These are phyloP conservation scores for Bombus haemorrhoidalis DNA, from an alignment of 1,140 invertebrate species.

Conservation along the genomic window DNA sequence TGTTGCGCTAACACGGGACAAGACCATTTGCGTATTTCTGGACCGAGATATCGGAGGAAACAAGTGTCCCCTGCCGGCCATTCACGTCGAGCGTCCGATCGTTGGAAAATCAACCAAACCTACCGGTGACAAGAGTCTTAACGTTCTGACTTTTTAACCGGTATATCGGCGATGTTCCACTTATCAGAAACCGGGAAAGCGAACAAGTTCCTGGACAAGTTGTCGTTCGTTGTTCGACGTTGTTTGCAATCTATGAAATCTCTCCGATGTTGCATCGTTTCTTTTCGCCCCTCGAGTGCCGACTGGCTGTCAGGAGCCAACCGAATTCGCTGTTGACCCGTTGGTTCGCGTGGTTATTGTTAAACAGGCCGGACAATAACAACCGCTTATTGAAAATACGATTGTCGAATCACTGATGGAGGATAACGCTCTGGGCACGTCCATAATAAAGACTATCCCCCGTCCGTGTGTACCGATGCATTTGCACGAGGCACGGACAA, in stretches of 20 bases:
- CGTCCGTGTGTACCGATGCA: slow-evolving; percentile 34
- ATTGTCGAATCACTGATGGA: slow-evolving; percentile 73
- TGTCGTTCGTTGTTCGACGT: not conserved
- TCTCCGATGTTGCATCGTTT: not conserved
- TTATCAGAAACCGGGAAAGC: slow-evolving; percentile 8
- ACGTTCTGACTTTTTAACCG: not conserved
- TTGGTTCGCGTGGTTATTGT: slow-evolving; percentile 26
- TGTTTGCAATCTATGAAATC: slow-evolving; percentile 2
- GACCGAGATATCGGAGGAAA: slow-evolving; percentile 58
- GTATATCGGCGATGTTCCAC: not conserved
- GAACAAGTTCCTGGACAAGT: not conserved
- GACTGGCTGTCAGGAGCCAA: not conserved
- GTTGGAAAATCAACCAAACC: slow-evolving; percentile 59
- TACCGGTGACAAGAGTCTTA: slow-evolving; percentile 25
- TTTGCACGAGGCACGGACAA: slow-evolving; percentile 61
- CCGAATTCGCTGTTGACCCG: slow-evolving; percentile 32
- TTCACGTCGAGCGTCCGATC: slow-evolving; percentile 54
- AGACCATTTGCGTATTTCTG: slow-evolving; percentile 67
- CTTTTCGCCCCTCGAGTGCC: too few relatives aligned
- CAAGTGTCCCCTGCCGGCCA: slow-evolving; percentile 58
- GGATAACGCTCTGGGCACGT: slow-evolving; percentile 64
- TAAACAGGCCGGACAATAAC: slow-evolving; percentile 61
- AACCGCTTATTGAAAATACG: slow-evolving; percentile 71
- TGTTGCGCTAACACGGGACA: slow-evolving; percentile 32
- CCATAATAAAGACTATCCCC: slow-evolving; percentile 68